phyloP scores from a whole-genome alignment of 1,140 invertebrate species.

The Zaprionus gabonicus region DNA sequence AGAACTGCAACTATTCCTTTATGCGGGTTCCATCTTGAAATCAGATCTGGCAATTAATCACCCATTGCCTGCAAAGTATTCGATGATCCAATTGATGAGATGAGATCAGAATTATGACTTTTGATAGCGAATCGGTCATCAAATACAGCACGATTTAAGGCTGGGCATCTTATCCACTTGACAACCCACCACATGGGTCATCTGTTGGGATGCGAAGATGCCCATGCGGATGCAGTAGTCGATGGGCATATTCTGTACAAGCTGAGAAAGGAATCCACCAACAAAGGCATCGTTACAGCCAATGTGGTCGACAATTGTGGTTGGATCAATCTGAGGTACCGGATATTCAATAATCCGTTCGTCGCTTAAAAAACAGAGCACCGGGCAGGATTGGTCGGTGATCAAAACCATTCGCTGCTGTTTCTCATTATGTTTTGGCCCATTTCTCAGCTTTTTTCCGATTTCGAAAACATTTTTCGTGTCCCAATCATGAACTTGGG shows the following conservation, averaged over 20 bases:
- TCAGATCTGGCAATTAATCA: not conserved
- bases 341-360: slow-evolving; percentile 57
- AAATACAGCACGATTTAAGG: slow-evolving; percentile 58
- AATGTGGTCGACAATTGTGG: slow-evolving; percentile 97
- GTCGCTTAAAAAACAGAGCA: slow-evolving; percentile 61
- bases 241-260: slow-evolving; percentile 89
- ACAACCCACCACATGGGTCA: slow-evolving; percentile 49
- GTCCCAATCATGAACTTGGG: slow-evolving; percentile 40
- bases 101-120: no score
- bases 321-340: slow-evolving; percentile 88
- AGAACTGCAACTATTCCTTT: not conserved
- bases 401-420: slow-evolving; percentile 48
- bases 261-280: slow-evolving; percentile 96
- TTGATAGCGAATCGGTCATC: not conserved
- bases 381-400: slow-evolving; percentile 49
- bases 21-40: not conserved
- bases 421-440: slow-evolving; percentile 44
- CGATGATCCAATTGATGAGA: not conserved
- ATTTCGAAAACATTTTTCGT: slow-evolving; percentile 61
- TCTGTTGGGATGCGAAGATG: slow-evolving; percentile 61
- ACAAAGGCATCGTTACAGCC: slow-evolving; percentile 99
- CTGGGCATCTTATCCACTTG: slow-evolving; percentile 58
- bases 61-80: not conserved
- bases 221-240: slow-evolving; percentile 72
- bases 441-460: slow-evolving; percentile 38